These are phyloP conservation scores for Drosophila kikkawai DNA, from an alignment of 1,140 invertebrate genomes.

Conservation along the genomic window DNA sequence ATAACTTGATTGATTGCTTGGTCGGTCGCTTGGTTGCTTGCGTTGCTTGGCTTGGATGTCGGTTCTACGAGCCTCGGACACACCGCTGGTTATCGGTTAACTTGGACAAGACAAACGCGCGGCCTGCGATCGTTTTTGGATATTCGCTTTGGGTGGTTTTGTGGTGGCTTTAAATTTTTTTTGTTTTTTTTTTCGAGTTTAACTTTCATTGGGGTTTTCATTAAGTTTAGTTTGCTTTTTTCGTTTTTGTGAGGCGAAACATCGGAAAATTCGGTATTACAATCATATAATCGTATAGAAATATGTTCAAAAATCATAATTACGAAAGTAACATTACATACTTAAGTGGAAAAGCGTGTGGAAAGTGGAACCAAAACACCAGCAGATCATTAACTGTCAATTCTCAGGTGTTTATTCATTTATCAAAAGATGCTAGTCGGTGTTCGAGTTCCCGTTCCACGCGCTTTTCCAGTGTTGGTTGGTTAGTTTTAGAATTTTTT, in stretches of 20 bases:
- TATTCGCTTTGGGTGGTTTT: slow-evolving; percentile 60
- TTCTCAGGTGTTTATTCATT: not conserved
- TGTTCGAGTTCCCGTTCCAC: slow-evolving; percentile 7
- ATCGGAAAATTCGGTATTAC: slow-evolving; percentile 85
- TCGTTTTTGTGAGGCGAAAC: slow-evolving; percentile 85
- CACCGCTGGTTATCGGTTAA: slow-evolving; percentile 33
- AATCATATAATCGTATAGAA: slow-evolving; percentile 62
- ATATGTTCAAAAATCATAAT: slow-evolving; percentile 78
- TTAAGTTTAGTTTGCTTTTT: slow-evolving; percentile 54
- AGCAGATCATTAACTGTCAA: slow-evolving; percentile 2
- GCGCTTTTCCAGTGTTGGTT: slow-evolving; percentile 18
- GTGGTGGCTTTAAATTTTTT: slow-evolving; percentile 39
- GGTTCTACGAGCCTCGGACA: slow-evolving; percentile 42
- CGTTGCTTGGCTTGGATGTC: slow-evolving; percentile 19
- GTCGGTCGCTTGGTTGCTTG: slow-evolving; percentile 23
- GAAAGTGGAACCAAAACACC: slow-evolving; percentile 14
- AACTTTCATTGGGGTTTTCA: slow-evolving; percentile 43
- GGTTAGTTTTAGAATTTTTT: slow-evolving; percentile 55
- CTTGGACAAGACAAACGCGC: slow-evolving; percentile 57
- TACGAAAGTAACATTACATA: slow-evolving; percentile 74
- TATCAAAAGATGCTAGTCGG: slow-evolving; percentile 1
- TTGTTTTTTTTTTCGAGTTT: slow-evolving; percentile 14
- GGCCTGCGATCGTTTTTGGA: slow-evolving; percentile 58
- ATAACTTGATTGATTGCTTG: slow-evolving; percentile 24
- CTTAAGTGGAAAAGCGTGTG: slow-evolving; percentile 42